Evolutionary conservation across 1,140 invertebrate genomes (phyloP).

Genomic region (Cotesia vestalis): DNA sequence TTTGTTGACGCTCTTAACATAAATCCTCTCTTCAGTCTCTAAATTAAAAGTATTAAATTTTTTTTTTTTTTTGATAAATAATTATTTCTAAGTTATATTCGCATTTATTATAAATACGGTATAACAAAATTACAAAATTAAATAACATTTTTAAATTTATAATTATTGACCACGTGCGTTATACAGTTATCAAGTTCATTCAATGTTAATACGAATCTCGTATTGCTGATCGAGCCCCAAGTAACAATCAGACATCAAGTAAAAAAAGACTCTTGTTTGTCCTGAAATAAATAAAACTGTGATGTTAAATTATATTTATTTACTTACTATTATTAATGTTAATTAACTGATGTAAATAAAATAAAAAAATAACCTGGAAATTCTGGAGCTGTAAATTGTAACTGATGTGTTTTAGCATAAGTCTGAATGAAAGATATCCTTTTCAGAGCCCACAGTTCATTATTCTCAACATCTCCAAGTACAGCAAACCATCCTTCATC

Average conservation of each 20-base stretch:
- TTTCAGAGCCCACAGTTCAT: conserved; percentile 89
- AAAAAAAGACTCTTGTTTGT: conserved; percentile 80
- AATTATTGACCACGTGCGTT: not conserved
- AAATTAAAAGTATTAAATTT: conserved; percentile 13
- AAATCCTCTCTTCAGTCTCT: conserved; percentile 58
- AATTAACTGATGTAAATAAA: conserved; percentile 3
- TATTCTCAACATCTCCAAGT: conserved; percentile 76
- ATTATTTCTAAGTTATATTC: conserved; percentile 1
- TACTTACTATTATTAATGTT: not conserved
- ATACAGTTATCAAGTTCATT: conserved; percentile 51
- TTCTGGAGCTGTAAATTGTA: conserved; percentile 75
- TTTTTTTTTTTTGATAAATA: not conserved
- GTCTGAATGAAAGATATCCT: conserved; percentile 64
- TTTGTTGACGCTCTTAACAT: conserved; percentile 63
- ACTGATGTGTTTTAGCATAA: conserved; percentile 61
- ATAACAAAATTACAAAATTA: too few relatives aligned
- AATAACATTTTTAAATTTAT: not conserved
- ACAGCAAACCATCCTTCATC: conserved; percentile 96
- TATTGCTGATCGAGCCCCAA: conserved; percentile 97
- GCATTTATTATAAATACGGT: too few relatives aligned
- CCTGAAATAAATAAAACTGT: conserved; percentile 66
- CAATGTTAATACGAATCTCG: conserved; percentile 70
- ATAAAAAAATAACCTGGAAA: conserved; percentile 62
- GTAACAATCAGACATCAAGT: conserved; percentile 93
- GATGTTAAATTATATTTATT: conserved; percentile 5